Evolutionary conservation across 1,140 invertebrate genomes (phyloP), one percentile per base, ranked within the genome.

Genomic region (Magallana angulata): DNA sequence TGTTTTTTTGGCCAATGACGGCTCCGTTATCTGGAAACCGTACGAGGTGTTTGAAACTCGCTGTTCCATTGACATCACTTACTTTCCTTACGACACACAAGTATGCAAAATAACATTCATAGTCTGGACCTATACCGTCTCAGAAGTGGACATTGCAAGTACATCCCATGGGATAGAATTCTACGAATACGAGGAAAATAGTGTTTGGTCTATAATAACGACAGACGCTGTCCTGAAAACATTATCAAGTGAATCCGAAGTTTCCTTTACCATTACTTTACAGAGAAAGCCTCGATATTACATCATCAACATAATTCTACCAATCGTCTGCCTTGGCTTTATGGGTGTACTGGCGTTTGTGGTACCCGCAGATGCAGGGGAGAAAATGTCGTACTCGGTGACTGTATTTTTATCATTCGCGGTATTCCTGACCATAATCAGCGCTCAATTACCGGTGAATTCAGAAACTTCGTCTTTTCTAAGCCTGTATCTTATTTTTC

Each of bases 261-360:
- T 80, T 12, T 3, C 5, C 12, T 83, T 57, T n/a, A 58, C 48
- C 56, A 12, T 80, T 12, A 30, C 30, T 18, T 30, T 92, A 3
- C 71, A 91, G 9, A 64, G 90, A 16, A 93, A 93, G 83, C 87
- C 90, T 11, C 85, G 83, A 18, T 94, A 92, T 90, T 96, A 95
- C 92, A 94, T 96, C 68, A 94, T 95, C 92, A 96, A 96, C 92
- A 94, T 96, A 7, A 95, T 96, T 36, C 91, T 96, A 81, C 96
- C 96, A 1, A 96, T 96, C 89, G 94, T 96, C 88, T 95, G 96
- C 94, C 94, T 96, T 92, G 95, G 95, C 0, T 92, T 94, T n/a
- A 91, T 96, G 16, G 95, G 95, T 14, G 93, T 96, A 7, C 92
- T 96, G 2, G 95, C 96, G 14, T 96, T 96, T 92, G 96, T 95